Evolutionary conservation across 2,797 vertebrate genomes (phyloP).

Genomic region (Mareca strepera): DNA sequence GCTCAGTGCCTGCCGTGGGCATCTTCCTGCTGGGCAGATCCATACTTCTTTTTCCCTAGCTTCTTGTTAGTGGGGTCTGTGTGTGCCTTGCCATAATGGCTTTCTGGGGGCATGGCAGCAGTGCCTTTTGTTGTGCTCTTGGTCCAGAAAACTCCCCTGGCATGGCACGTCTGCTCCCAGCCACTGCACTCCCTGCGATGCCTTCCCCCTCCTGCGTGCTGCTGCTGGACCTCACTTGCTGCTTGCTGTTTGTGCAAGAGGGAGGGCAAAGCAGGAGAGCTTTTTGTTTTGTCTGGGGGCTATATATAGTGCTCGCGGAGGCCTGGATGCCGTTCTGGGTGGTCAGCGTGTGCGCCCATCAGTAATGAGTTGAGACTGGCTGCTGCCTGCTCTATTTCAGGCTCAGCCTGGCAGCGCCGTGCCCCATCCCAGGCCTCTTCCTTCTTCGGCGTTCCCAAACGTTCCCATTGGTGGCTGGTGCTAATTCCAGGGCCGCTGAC

Average conservation of each 20-base stretch:
- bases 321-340: background rate
- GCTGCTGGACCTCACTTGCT: background rate
- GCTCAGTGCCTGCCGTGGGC: background rate
- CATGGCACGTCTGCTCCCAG: background rate
- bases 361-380: background rate
- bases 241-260: background rate
- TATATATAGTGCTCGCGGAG: background rate
- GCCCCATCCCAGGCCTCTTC: background rate
- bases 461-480: background rate
- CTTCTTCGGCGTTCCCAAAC: background rate
- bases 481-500: background rate
- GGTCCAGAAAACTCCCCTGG: background rate
- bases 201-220: background rate
- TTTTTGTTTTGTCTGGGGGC: background rate
- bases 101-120: background rate
- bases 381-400: conserved; percentile 50
- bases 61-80: background rate
- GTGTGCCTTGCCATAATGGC: background rate
- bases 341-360: background rate
- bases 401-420: conserved; percentile 2
- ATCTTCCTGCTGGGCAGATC: background rate
- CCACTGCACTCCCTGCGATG: background rate
- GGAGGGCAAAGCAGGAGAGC: background rate
- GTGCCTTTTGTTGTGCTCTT: background rate
- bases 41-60: background rate